Evolutionary conservation across 2,888 invertebrate species (phyloP).

Genomic region (Eutolmus rufibarbis): DNA sequence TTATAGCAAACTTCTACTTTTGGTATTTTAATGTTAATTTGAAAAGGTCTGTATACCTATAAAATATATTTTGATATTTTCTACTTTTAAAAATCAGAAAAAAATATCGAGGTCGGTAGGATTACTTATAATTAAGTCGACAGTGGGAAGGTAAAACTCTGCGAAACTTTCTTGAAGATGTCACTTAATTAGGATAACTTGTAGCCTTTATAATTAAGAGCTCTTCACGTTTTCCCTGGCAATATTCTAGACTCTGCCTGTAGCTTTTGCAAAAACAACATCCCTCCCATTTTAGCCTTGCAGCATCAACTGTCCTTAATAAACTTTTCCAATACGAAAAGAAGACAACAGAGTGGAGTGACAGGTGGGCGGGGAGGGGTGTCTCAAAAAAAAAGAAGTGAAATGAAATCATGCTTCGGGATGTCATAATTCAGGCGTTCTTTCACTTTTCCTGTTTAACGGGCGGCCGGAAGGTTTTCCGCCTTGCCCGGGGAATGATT

Average conservation of each 20-base stretch:
- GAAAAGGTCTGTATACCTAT: not conserved
- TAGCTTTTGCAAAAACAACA: not conserved
- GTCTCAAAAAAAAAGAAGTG: not conserved
- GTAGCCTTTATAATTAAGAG: not conserved
- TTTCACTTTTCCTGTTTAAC: not conserved
- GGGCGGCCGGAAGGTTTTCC: not conserved
- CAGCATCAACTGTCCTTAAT: not conserved
- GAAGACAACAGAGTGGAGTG: not conserved
- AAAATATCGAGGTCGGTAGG: not conserved
- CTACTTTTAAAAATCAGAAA: not conserved
- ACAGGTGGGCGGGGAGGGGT: not conserved
- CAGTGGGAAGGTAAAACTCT: not conserved
- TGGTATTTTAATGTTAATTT: not conserved
- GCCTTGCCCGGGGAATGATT: not conserved
- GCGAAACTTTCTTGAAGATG: not conserved
- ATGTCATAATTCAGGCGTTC: not conserved
- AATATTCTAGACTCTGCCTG: not conserved
- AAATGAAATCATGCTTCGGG: slow-evolving; percentile 17
- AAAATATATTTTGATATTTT: not conserved
- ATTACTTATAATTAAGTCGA: not conserved
- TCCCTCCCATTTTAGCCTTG: not conserved
- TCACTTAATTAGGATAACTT: not conserved
- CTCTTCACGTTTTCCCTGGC: not conserved
- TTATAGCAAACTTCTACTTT: not conserved
- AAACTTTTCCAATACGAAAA: slow-evolving; percentile 19